A percentile compares a stretch with the other conserved stretches of the same genome.
Conservation (phyloP, 2,113 vertebrate genomes). For the Anser brachyrhynchus region DNA sequence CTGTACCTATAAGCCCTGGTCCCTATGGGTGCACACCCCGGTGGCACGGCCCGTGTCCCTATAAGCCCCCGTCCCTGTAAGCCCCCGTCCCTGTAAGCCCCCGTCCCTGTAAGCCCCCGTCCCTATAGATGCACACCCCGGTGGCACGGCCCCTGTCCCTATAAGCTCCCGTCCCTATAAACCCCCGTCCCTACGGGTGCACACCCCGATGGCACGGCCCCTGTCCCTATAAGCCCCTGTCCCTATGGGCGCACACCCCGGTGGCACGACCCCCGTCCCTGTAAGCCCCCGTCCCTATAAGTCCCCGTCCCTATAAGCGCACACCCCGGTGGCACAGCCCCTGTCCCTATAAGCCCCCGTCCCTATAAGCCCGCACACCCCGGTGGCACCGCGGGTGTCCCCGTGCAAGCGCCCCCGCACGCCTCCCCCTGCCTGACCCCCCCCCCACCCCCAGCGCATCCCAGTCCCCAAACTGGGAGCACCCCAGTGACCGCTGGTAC, state of each 20-base stretch:
- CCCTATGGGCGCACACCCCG: neutral
- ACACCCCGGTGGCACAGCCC: too few species aligned
- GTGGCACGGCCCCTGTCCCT: accelerated
- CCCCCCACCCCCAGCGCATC: neutral
- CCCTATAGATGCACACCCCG: neutral
- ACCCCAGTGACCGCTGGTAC: conserved; percentile 10
- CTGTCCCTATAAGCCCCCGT: neutral
- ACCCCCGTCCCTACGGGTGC: too few species aligned
- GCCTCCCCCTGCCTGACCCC: neutral
- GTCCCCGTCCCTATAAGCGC: too few species aligned
- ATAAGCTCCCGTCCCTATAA: too few species aligned
- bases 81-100: neutral
- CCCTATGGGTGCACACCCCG: too few species aligned
- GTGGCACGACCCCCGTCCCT: too few species aligned
- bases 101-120: neutral
- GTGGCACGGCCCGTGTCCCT: too few species aligned
- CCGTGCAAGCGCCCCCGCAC: accelerated
- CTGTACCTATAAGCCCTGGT: neutral
- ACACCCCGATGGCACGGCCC: too few species aligned
- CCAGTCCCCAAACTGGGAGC: neutral
- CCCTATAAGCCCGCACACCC: neutral
- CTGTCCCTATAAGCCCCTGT: too few species aligned
- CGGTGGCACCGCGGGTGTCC: accelerated
- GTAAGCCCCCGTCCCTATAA: too few species aligned
- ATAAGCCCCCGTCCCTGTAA: too few species aligned